Evolutionary conservation across 2,113 vertebrate genomes (phyloP).

Genomic region (Dromas ardeola): DNA sequence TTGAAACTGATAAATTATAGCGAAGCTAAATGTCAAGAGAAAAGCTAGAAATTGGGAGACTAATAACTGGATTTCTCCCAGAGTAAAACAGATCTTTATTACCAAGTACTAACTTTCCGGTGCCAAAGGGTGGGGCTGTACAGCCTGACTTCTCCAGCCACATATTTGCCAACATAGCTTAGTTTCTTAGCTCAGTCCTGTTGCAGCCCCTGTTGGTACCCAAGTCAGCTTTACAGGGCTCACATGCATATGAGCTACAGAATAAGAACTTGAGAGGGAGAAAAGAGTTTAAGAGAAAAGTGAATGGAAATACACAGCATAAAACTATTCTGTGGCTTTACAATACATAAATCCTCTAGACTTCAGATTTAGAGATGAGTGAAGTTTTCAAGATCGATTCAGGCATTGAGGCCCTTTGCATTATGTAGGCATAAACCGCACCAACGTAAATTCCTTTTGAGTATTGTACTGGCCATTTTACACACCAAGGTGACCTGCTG

Average conservation of each 20-base stretch:
- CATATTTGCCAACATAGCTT: neutral
- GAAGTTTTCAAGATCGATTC: neutral
- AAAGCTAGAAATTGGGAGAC: neutral
- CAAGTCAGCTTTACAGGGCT: neutral
- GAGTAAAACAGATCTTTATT: neutral
- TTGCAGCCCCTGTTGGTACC: neutral
- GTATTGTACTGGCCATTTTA: neutral
- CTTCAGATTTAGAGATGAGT: neutral
- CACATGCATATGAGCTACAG: neutral
- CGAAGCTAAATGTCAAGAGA: neutral
- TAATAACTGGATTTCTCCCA: conserved; percentile 7
- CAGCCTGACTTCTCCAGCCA: neutral
- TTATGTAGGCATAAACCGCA: neutral
- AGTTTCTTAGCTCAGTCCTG: neutral
- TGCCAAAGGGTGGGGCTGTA: conserved; percentile 47
- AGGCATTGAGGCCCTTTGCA: neutral
- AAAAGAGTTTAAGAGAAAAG: neutral
- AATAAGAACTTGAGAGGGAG: neutral
- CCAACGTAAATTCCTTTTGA: neutral
- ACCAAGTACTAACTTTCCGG: neutral
- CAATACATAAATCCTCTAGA: neutral
- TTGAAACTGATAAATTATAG: neutral
- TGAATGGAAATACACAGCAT: neutral
- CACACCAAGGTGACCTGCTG: neutral
- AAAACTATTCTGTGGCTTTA: neutral